Evolutionary conservation across 2,888 invertebrate genomes (phyloP), one percentile per base, ranked within the genome.

Genomic region (Notodonta ziczac): DNA sequence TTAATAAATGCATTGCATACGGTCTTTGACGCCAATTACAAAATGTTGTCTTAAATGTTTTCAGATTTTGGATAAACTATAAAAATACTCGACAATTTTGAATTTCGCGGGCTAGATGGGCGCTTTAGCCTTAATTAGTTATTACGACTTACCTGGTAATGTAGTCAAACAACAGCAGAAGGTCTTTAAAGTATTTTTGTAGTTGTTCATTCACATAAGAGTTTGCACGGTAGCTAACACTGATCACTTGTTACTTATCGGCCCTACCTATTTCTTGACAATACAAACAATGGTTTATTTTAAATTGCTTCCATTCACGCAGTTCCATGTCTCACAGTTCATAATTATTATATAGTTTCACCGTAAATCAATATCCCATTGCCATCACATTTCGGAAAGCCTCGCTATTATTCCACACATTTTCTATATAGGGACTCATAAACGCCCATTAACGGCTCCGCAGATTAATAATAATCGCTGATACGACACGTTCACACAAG

Each of bases 391-490:
- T 44, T 44, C 44, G 16, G 55, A 67, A 62, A 60, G 13, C 57
- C 42, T 52, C 48, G 46, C 62, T 62, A 67, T 68, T 69, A 73
- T 63, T 66, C 69, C 64, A 63, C 69, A 67, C 70, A 61, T 66
- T 16, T 64, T 70, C 59, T 59, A 65, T 61, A 61, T 65, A 57
- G 67, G 66, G 67, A 62, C 59, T 57, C 54, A 16, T 61, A 66
- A 62, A 62, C 57, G 40, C 52, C 67, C 69, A 72, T 71, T 72
- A 75, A 66, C 70, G 61, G 62, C 58, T 64, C 58, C 66, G 76
- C 73, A 63, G 60, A 48, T 57, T 58, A 78, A 79, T 81, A 84
- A 84, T 82, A 83, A 81, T 77, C 71, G 40, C 24, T 61, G 65
- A 74, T 67, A 75, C 68, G 65, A 60, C 58, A 63, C 67, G 61